Evolutionary conservation across 1,140 invertebrate genomes (phyloP).

Genomic region (Epicauta chinensis): DNA sequence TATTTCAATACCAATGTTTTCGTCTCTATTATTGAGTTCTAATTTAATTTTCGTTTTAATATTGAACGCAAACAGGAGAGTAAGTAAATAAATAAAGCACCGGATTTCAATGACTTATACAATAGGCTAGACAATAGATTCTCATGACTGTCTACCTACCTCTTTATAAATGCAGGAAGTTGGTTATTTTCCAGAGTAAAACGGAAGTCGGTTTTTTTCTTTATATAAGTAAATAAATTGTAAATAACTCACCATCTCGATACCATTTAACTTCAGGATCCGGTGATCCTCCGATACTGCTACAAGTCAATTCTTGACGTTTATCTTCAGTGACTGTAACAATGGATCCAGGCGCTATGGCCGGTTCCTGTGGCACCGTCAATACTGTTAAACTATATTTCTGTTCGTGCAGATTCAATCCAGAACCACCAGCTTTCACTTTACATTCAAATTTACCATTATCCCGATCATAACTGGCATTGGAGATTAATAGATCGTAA

Average conservation of each 20-base stretch:
- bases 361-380: conserved; percentile 71
- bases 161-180: background rate
- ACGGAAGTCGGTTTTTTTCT: too few species aligned
- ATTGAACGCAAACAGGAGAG: too few species aligned
- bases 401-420: conserved; percentile 75
- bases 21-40: too few species aligned
- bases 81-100: too few species aligned
- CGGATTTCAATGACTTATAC: too few species aligned
- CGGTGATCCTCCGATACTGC: conserved; percentile 79
- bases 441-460: conserved; percentile 89
- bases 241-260: conserved; percentile 49
- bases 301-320: conserved; percentile 70
- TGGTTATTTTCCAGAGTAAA: background rate
- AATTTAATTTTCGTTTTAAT: too few species aligned
- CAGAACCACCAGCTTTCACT: conserved; percentile 76
- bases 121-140: too few species aligned
- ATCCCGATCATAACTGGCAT: conserved; percentile 81
- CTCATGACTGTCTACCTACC: background rate
- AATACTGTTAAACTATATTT: conserved; percentile 79
- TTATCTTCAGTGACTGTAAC: conserved; percentile 74
- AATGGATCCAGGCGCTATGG: conserved; percentile 61
- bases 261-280: conserved; percentile 79
- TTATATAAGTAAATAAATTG: conserved; percentile 6
- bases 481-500: conserved; percentile 81
- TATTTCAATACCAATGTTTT: too few species aligned